These are phyloP conservation scores for Eumaeus atala DNA, from an alignment of 1,140 invertebrate species.

Conservation along the genomic window DNA sequence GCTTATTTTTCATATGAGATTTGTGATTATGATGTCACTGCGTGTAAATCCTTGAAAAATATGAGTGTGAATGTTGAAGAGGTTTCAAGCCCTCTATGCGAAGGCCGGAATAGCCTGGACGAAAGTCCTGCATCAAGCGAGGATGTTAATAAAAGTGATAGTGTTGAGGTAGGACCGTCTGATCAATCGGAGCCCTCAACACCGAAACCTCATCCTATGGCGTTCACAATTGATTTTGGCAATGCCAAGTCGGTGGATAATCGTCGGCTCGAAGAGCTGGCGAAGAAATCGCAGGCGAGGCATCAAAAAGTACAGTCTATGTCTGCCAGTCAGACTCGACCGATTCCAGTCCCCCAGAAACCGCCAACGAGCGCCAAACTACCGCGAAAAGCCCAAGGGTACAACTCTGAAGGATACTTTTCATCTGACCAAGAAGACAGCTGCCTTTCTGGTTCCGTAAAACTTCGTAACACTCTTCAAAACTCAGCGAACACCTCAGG, in stretches of 20 bases:
- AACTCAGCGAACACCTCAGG: slow-evolving; percentile 45
- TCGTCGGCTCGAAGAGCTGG: slow-evolving; percentile 77
- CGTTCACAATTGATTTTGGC: slow-evolving; percentile 83
- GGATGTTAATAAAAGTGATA: slow-evolving; percentile 14
- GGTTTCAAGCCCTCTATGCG: slow-evolving; percentile 60
- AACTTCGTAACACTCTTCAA: slow-evolving; percentile 49
- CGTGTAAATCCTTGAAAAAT: slow-evolving; percentile 63
- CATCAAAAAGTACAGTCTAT: slow-evolving; percentile 82
- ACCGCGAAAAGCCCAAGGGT: slow-evolving; percentile 75
- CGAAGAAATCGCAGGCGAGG: slow-evolving; percentile 81
- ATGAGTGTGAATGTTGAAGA: slow-evolving; percentile 71
- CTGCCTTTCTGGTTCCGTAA: slow-evolving; percentile 53
- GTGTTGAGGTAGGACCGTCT: slow-evolving; percentile 46
- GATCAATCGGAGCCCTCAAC: slow-evolving; percentile 49
- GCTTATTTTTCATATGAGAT: slow-evolving; percentile 33
- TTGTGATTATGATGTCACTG: slow-evolving; percentile 71
- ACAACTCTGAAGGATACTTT: slow-evolving; percentile 82
- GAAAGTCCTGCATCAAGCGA: slow-evolving; percentile 33
- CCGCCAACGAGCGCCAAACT: slow-evolving; percentile 77
- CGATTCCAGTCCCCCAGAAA: slow-evolving; percentile 51
- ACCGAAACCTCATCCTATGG: slow-evolving; percentile 66
- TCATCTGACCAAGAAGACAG: slow-evolving; percentile 80
- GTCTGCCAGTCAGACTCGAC: slow-evolving; percentile 66
- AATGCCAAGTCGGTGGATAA: slow-evolving; percentile 77
- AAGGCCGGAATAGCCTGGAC: slow-evolving; percentile 50